A percentile compares a stretch with the other conserved stretches of the same genome.
Evolutionary conservation across 2,113 vertebrate species (phyloP).

Genomic region (Blennius ocellaris): DNA sequence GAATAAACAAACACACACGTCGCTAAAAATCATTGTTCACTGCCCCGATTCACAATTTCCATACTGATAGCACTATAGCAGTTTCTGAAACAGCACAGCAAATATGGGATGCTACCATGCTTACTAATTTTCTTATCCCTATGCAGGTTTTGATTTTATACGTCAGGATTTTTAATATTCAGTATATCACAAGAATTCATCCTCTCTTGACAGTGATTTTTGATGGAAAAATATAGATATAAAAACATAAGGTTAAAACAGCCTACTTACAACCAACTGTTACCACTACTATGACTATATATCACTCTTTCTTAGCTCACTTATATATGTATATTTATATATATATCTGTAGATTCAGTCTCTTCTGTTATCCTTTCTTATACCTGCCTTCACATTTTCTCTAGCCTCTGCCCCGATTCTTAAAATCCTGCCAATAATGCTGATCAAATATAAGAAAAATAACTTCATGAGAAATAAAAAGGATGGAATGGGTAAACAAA

Average conservation of each 20-base stretch:
- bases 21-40: conserved; percentile 62
- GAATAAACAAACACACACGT: conserved; percentile 61
- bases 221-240: conserved; percentile 52
- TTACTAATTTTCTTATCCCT: conserved; percentile 57
- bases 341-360: conserved; percentile 15
- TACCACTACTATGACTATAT: conserved; percentile 20
- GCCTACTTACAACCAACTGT: conserved; percentile 13
- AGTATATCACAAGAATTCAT: conserved; percentile 33
- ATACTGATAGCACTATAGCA: conserved; percentile 58
- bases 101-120: conserved; percentile 66
- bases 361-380: conserved; percentile 24
- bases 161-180: conserved; percentile 51
- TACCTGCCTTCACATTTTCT: conserved; percentile 21
- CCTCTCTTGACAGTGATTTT: conserved; percentile 37
- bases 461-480: not conserved
- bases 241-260: conserved; percentile 46
- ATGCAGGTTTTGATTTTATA: conserved; percentile 49
- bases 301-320: conserved; percentile 22
- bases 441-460: conserved; percentile 37
- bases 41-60: conserved; percentile 57
- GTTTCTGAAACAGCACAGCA: conserved; percentile 62
- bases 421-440: conserved; percentile 29
- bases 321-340: conserved; percentile 20
- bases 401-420: conserved; percentile 8
- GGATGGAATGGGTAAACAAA: conserved; percentile 32